These are phyloP conservation scores for Luperina testacea DNA, from an alignment of 2,888 invertebrate genomes.

Conservation along the genomic window DNA sequence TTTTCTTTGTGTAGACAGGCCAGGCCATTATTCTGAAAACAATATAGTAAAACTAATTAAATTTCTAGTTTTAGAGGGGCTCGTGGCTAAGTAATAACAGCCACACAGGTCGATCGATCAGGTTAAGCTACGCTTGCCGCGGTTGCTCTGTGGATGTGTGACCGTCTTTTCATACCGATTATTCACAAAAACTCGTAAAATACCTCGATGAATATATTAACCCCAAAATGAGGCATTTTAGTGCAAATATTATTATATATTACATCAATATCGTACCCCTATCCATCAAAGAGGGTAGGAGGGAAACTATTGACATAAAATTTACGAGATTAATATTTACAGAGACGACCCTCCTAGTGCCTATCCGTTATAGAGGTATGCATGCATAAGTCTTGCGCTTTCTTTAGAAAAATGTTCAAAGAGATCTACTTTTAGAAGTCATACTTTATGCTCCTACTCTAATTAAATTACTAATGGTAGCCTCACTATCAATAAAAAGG, in stretches of 20 bases:
- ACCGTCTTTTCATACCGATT: neutral
- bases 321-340: constrained; percentile 89
- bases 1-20: too few relatives aligned
- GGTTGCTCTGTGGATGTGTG: too few relatives aligned
- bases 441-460: neutral
- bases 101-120: too few relatives aligned
- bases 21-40: too few relatives aligned
- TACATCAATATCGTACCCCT: constrained; percentile 83
- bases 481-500: neutral
- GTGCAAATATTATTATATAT: constrained; percentile 79
- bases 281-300: constrained; percentile 83
- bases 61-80: too few relatives aligned
- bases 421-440: neutral
- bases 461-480: neutral
- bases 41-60: too few relatives aligned
- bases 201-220: constrained; percentile 71
- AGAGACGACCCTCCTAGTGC: constrained; percentile 66
- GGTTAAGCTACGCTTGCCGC: too few relatives aligned
- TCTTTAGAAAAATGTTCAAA: constrained; percentile 6
- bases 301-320: constrained; percentile 83
- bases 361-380: constrained; percentile 28
- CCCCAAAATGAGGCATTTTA: constrained; percentile 73
- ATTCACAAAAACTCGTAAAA: constrained; percentile 32
- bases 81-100: too few relatives aligned
- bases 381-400: constrained; percentile 7